phyloP scores from a whole-genome alignment of 2,797 vertebrate genomes.

The Dermochelys coriacea region DNA sequence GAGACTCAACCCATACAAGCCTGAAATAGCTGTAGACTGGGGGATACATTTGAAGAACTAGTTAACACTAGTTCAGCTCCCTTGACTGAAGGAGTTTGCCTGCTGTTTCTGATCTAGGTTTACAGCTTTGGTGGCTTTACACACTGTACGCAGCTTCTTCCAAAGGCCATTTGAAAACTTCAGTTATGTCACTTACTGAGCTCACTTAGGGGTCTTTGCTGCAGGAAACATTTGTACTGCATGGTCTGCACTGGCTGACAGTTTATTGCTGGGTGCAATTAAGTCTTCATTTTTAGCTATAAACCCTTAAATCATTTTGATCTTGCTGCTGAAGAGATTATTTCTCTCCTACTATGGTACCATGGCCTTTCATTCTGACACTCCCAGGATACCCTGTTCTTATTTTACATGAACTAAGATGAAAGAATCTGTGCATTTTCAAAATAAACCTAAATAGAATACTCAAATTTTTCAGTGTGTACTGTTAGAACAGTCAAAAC shows the following conservation, averaged over 20 bases:
- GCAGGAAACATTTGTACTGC: background rate
- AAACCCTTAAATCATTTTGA: background rate
- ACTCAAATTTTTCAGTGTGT: background rate
- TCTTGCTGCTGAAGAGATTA: background rate
- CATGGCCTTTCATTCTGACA: background rate
- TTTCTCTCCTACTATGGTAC: background rate
- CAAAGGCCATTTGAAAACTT: background rate
- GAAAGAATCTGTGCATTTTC: background rate
- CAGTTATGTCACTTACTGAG: background rate
- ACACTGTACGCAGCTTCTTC: background rate
- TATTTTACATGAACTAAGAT: background rate
- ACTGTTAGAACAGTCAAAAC: background rate
- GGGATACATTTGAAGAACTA: background rate
- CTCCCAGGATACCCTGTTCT: background rate
- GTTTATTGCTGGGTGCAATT: background rate
- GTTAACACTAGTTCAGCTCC: background rate
- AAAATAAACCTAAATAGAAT: background rate
- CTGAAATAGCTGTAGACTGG: background rate
- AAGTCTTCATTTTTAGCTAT: background rate
- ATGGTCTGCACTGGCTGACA: background rate
- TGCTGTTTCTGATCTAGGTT: background rate
- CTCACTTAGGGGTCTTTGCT: accelerated
- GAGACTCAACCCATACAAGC: background rate
- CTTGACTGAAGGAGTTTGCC: background rate
- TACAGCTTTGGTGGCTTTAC: background rate